Evolutionary conservation across 2,797 vertebrate genomes (phyloP).

Genomic region (Lycodopsis pacificus): DNA sequence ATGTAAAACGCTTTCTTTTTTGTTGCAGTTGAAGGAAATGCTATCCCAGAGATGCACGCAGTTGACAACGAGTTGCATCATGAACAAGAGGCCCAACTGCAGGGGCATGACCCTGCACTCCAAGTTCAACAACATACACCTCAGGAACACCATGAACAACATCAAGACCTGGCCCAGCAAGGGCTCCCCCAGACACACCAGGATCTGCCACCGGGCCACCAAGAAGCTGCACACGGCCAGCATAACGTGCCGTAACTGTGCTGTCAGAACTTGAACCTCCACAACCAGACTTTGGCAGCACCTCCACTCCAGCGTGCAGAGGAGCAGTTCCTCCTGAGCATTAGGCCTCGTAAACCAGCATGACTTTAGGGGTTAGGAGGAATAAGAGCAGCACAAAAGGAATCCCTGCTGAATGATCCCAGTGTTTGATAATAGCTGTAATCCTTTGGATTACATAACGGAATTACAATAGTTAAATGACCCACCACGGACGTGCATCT

Average conservation of each 20-base stretch:
- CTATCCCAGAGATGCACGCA: constrained; percentile 59
- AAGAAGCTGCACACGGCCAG: constrained; percentile 64
- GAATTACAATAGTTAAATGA: constrained; percentile 35
- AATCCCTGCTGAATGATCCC: constrained; percentile 43
- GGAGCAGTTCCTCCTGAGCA: constrained; percentile 32
- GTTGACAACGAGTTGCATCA: constrained; percentile 51
- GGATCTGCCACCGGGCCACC: constrained; percentile 73
- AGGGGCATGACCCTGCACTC: constrained; percentile 56
- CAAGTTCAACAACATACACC: constrained; percentile 48
- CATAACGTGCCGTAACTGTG: constrained; percentile 62
- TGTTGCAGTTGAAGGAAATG: constrained; percentile 76
- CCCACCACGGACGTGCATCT: constrained; percentile 26
- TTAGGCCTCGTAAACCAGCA: constrained; percentile 50
- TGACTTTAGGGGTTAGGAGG: constrained; percentile 49
- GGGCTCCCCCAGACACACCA: constrained; percentile 69
- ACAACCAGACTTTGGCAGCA: constrained; percentile 60
- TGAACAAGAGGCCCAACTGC: constrained; percentile 59
- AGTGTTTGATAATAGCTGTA: constrained; percentile 34
- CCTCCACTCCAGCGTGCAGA: constrained; percentile 48
- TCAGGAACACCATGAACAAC: constrained; percentile 58
- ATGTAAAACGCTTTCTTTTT: not conserved
- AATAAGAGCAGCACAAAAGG: constrained; percentile 48
- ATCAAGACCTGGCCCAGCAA: constrained; percentile 56
- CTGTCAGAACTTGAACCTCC: constrained; percentile 39
- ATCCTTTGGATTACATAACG: constrained; percentile 35